These are phyloP conservation scores for Trididemnum nubilum DNA, from an alignment of 23 tunicate genomes.

Conservation along the genomic window DNA sequence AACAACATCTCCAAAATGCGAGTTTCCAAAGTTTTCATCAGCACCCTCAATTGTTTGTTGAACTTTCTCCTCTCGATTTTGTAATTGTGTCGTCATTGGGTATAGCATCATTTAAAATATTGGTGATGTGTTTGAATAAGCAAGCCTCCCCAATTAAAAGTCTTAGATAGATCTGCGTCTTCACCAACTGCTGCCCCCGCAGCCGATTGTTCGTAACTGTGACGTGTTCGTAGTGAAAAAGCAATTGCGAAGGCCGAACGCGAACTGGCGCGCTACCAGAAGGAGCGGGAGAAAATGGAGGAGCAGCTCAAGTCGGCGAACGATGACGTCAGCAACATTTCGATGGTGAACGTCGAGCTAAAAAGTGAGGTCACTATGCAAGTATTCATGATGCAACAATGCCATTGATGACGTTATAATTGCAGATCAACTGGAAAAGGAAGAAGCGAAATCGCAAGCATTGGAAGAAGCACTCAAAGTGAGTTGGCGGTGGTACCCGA, in stretches of 20 bases:
- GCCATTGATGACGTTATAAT: neutral
- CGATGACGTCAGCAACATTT: slow-evolving; percentile 69
- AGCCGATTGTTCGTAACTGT: too few species aligned
- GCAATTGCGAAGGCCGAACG: slow-evolving; percentile 56
- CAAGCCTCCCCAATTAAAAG: too few species aligned
- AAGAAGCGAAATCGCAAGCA: slow-evolving; percentile 83
- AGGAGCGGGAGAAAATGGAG: slow-evolving; percentile 76
- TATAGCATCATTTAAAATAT: too few species aligned
- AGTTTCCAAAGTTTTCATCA: too few species aligned
- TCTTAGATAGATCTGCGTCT: too few species aligned
- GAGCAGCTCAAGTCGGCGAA: slow-evolving; percentile 66
- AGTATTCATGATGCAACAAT: neutral
- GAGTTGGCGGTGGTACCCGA: too few species aligned
- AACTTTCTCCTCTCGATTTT: too few species aligned
- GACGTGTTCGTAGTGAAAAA: slow-evolving; percentile 57
- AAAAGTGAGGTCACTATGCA: slow-evolving; percentile 46
- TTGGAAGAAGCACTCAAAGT: slow-evolving; percentile 82
- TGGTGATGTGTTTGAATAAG: too few species aligned
- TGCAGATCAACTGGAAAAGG: slow-evolving; percentile 73
- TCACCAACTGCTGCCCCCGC: too few species aligned
- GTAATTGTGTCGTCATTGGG: too few species aligned
- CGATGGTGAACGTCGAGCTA: slow-evolving; percentile 75
- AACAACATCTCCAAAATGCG: too few species aligned
- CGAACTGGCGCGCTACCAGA: slow-evolving; percentile 56
- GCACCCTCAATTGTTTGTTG: too few species aligned